Base-by-base conservation (phyloP, 2,113 vertebrate species). In the Pollachius pollachius region DNA sequence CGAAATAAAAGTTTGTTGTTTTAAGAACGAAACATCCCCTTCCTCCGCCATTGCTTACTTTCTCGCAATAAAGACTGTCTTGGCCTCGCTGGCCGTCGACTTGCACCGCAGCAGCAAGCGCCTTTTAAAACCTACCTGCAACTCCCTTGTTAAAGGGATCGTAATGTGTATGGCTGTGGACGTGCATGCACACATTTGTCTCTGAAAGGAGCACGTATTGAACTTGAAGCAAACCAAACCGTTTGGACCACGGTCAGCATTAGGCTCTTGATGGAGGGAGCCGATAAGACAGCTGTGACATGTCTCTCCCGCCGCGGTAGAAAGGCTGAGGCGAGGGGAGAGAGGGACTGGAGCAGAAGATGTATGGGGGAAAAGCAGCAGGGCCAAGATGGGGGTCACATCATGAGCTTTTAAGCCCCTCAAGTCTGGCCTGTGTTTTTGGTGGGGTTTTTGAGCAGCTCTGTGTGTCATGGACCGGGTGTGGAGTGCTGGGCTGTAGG, bases 141-240 rank as follows among this genome's bases (percentile, higher is more conserved):
- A 9, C 9, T 9, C 41, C 41, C 41, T 48, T 12, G 41, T 48
- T 9, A 48, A 48, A 48, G 5, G 11, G 5, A 64, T 52, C 76
- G 1, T 52, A 56, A 64, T 37, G 64, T 78, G 27, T 48, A 52
- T 62, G 61, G 56, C 27, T 69, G 15, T 56, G 56, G 52, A 16
- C 2, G 52, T 59, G 60, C 18, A n/a, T 4, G 54, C 61, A 64
- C 30, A 61, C 52, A 13, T 17, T 3, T 57, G 54, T 7, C 54
- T 57, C 17, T 85, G 88, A 89, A 34, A 21, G 54, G 74, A 87
- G 78, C 88, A 89, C 79, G 85, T 88, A 89, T 84, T 76, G 78
- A 84, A 76, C 62, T 15, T 65, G 52, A 17, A 57, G 54, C 54
- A 57, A 16, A 17, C 4, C 17, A 57, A 57, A 57, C 54, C 5